Percentiles rank a stretch among this genome's conserved stretches.
Evolutionary conservation across 2,797 vertebrate genomes (phyloP).

Genomic region (Mastacembelus armatus): DNA sequence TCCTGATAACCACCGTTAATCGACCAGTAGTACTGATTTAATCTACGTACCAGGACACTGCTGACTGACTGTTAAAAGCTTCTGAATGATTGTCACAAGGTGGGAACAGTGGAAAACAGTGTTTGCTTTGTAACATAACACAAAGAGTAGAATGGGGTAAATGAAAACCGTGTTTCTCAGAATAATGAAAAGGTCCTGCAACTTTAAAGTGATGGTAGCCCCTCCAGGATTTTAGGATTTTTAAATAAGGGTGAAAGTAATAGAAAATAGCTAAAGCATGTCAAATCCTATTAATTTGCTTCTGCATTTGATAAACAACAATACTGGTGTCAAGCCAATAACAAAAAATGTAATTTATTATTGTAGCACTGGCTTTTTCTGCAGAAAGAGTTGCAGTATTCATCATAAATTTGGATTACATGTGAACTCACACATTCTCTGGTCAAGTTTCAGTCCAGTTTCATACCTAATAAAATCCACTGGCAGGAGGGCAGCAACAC

Average conservation of each 20-base stretch:
- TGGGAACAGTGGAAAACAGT: background rate
- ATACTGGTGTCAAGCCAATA: background rate
- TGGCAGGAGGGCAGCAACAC: slow-evolving; percentile 10
- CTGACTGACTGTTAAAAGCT: too few species aligned
- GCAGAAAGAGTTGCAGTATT: background rate
- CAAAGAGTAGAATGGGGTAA: slow-evolving; percentile 3
- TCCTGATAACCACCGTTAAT: slow-evolving; percentile 9
- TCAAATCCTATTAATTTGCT: background rate
- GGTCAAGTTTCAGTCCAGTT: slow-evolving; percentile 3
- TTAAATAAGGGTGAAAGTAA: too few species aligned
- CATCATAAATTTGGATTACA: slow-evolving; percentile 22
- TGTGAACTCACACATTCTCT: slow-evolving; percentile 1
- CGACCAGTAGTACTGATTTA: background rate
- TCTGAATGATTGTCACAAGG: slow-evolving; percentile 38
- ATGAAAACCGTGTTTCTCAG: slow-evolving; percentile 20
- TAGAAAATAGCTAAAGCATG: too few species aligned
- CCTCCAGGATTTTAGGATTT: background rate
- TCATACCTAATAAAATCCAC: slow-evolving; percentile 24
- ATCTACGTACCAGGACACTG: slow-evolving; percentile 12
- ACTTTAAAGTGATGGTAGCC: slow-evolving; percentile 18
- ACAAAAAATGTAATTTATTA: background rate
- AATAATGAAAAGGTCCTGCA: slow-evolving; percentile 15
- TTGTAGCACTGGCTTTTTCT: background rate
- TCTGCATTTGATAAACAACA: background rate
- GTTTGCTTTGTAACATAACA: slow-evolving; percentile 53